Percentiles rank a stretch among this genome's conserved stretches.
Evolutionary conservation across 2,888 invertebrate species (phyloP).

Genomic region (Taphrorychus bicolor): DNA sequence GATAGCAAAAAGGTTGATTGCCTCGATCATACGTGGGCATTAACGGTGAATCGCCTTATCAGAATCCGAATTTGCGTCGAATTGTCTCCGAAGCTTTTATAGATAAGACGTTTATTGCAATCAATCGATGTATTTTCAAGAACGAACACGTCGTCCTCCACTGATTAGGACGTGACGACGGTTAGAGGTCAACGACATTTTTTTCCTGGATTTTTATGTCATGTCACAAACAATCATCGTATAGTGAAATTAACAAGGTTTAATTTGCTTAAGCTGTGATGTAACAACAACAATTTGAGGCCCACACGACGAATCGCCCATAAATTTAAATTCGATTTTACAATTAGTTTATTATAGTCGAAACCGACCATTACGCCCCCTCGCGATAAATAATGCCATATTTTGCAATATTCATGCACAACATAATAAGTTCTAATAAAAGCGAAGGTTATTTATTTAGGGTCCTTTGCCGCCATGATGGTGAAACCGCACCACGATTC

Average conservation of each 20-base stretch:
- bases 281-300: not conserved
- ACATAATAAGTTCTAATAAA: not conserved
- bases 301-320: not conserved
- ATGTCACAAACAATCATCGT: not conserved
- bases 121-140: constrained; percentile 1
- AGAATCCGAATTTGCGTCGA: constrained; percentile 11
- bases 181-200: not conserved
- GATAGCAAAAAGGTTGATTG: not conserved
- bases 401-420: not conserved
- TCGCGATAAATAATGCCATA: not conserved
- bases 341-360: not conserved
- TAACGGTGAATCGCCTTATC: not conserved
- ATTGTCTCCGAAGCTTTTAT: constrained; percentile 11
- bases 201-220: not conserved
- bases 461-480: not conserved
- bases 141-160: not conserved
- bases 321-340: not conserved
- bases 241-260: not conserved
- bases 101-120: constrained; percentile 9
- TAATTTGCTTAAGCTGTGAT: not conserved
- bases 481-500: not conserved
- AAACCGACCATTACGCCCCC: not conserved
- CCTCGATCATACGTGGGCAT: not conserved
- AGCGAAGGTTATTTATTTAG: too few species aligned
- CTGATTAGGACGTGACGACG: not conserved